Evolutionary conservation across 2,888 invertebrate species (phyloP), one percentile per base, ranked within the genome.

Genomic region (Eugnorisma glareosa): DNA sequence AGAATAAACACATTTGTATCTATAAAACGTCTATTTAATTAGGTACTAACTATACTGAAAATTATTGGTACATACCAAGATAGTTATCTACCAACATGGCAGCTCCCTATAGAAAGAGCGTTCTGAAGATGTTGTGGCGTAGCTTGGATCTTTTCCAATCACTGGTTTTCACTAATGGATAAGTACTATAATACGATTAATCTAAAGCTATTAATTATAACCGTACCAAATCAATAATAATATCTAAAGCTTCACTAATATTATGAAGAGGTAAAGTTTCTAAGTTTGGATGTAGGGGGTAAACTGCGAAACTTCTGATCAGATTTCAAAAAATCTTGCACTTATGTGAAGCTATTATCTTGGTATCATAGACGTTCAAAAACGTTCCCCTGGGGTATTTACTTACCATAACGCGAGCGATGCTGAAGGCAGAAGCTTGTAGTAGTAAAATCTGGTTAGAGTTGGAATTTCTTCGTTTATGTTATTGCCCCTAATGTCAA

Each of bases 1-100:
- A 54, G 54, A 18, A 75, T 48, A 73, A 73, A 64, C 54, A 57
- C 45, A 48, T 73, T 78, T 54, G 18, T n/a, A 40, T 45, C 40
- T 74, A 28, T 57, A 13, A 28, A 24, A 51, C 8, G 40, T 28
- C 18, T 28, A 18, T 48, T 43, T 59, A 40, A 68, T 57, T 35
- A 59, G 31, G 31, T 57, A 74, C 28, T 21, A 57, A 57, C 48
- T 57, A 24, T 37, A 74, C 28, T 45, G 24, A n/a, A n/a, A n/a
- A n/a, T n/a, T n/a, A n/a, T n/a, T n/a, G n/a, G n/a, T n/a, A n/a
- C n/a, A n/a, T n/a, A n/a, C n/a, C n/a, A n/a, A n/a, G n/a, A n/a
- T n/a, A n/a, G n/a, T n/a, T n/a, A n/a, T n/a, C n/a, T n/a, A 28
- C 37, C 35, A 37, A 21, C 37, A 37, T 37, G 1, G 21, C 43